Conservation (phyloP, 2,797 vertebrate species). For the Hybognathus amarus region DNA sequence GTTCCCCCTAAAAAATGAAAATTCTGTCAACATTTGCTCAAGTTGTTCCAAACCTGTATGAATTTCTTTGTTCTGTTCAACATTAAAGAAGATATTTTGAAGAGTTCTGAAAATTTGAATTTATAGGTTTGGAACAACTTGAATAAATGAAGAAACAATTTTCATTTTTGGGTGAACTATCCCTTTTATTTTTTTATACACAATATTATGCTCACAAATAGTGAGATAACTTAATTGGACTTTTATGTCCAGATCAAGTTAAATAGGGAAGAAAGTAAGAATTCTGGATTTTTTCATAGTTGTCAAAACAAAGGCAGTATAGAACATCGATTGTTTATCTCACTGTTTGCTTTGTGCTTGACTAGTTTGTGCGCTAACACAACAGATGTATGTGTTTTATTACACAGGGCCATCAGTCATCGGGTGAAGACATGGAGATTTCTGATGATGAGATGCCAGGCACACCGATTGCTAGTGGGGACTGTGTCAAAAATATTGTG, state of each 20-base stretch:
- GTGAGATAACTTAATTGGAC: neutral
- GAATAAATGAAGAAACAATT: neutral
- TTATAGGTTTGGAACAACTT: no score
- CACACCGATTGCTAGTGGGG: slow-evolving; percentile 83
- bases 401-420: slow-evolving; percentile 88
- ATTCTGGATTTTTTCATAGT: neutral
- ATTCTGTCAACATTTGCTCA: neutral
- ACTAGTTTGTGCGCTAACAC: neutral
- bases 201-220: neutral
- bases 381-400: neutral
- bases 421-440: slow-evolving; percentile 99
- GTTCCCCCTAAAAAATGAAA: neutral
- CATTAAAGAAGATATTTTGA: neutral
- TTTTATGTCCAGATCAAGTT: neutral
- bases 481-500: slow-evolving; percentile 91
- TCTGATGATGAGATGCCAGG: slow-evolving; percentile 95
- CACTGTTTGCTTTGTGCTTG: neutral
- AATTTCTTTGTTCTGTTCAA: neutral
- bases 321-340: neutral
- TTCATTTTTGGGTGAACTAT: neutral
- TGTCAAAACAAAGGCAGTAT: neutral
- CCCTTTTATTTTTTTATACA: neutral
- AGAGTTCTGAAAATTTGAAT: neutral
- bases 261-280: neutral
- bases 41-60: neutral